These are phyloP conservation scores for Chaenocephalus aceratus DNA, from an alignment of 2,113 vertebrate species.

Conservation along the genomic window DNA sequence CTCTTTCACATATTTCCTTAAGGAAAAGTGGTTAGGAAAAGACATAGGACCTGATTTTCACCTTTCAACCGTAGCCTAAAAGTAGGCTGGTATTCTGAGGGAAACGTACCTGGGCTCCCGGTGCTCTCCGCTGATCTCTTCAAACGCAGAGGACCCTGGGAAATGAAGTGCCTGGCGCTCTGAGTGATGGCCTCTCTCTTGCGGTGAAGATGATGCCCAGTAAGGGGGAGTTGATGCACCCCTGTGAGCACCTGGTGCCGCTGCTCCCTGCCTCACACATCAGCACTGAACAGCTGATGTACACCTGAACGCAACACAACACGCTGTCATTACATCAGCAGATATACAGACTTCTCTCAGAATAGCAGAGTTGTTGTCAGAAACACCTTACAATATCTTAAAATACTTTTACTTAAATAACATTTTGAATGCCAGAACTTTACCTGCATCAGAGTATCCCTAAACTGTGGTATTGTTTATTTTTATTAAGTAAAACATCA, in stretches of 20 bases:
- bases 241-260: conserved; percentile 72
- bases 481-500: too few relatives aligned
- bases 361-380: too few relatives aligned
- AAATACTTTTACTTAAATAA: too few relatives aligned
- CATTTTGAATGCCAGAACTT: too few relatives aligned
- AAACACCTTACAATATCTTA: too few relatives aligned
- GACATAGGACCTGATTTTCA: too few relatives aligned
- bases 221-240: conserved; percentile 52
- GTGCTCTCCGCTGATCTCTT: conserved; percentile 32
- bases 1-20: too few relatives aligned
- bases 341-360: background rate
- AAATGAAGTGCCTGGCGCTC: conserved; percentile 75
- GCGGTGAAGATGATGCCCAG: background rate
- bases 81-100: background rate
- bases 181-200: conserved; percentile 69
- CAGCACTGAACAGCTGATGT: conserved; percentile 75
- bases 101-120: conserved; percentile 41
- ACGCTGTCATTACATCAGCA: background rate
- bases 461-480: too few relatives aligned
- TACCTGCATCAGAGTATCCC: too few relatives aligned
- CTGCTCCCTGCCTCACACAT: conserved; percentile 73
- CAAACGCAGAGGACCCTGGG: conserved; percentile 82
- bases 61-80: background rate
- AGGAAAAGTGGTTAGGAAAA: too few relatives aligned
- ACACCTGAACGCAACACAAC: conserved; percentile 59